Base-by-base conservation (phyloP, 2,113 vertebrate species). In the Eretmochelys imbricata region DNA sequence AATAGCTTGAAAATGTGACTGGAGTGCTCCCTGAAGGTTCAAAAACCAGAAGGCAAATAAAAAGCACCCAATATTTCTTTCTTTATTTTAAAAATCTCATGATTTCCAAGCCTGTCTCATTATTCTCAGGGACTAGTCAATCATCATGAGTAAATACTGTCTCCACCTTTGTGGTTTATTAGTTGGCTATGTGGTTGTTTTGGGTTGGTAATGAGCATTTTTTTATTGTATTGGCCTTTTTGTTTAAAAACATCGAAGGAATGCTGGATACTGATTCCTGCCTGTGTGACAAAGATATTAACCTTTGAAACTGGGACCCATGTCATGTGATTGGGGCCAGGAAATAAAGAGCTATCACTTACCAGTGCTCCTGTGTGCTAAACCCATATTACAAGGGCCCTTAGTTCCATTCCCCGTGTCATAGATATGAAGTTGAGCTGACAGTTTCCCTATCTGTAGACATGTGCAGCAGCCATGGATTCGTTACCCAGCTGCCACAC, bases 271-370 rank as follows among this genome's bases (percentile, higher is more conserved):
- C 75, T 16, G 75, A 78, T 29, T 78, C 75, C 46, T 46, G 42
- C 24, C 25, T 48, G 16, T 29, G 24, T 25, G 24, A 0, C 35
- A 79, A 82, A 88, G 93, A 5, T 11, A 90, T 91, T 86, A 91
- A 72, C 8, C 48, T 80, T 83, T 85, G 81, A 51, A 85, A 95
- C 27, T 42, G 5, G 89, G 89, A 75, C 22, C 83, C 5, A 16
- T 83, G 84, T 53, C 51, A 19, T 79, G 59, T 90, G 50, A 78
- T 48, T 78, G 72, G 79, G 10, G 59, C 65, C 69, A 92, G 83
- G 80, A 95, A 93, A 76, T 82, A 86, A 53, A 93, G 78, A 93
- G 12, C 24, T 82, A 20, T 83, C 84, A 89, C 87, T 80, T 89
- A 90, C 59, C 38, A 75, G 35, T 38, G 54, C 4, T 79, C 9